Evolutionary conservation across 2,797 vertebrate genomes (phyloP).

Genomic region (Cynopterus sphinx): DNA sequence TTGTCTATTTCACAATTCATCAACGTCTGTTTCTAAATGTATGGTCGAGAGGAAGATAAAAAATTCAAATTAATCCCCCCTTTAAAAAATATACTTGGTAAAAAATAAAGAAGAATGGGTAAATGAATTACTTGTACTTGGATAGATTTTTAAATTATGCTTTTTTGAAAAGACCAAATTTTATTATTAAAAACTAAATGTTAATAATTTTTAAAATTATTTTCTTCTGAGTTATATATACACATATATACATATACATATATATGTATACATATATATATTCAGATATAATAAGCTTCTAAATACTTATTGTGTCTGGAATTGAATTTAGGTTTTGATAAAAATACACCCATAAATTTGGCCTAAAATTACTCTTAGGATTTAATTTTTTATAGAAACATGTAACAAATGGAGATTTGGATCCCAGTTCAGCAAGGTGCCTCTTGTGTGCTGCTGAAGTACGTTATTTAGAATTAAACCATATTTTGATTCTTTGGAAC

Average conservation of each 20-base stretch:
- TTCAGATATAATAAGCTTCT: not conserved
- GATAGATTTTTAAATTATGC: not conserved
- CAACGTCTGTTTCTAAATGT: not conserved
- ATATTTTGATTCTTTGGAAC: not conserved
- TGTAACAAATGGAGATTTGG: not conserved
- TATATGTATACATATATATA: not conserved
- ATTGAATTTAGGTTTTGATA: conserved; percentile 11
- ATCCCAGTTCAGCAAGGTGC: not conserved
- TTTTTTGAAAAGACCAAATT: not conserved
- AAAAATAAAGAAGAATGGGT: not conserved
- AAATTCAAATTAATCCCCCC: not conserved
- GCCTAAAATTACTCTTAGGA: not conserved
- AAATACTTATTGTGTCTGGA: not conserved
- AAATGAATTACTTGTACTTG: not conserved
- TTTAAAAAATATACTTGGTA: not conserved
- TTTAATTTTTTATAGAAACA: not conserved
- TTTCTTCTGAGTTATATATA: not conserved
- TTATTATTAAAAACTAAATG: not conserved
- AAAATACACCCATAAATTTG: not conserved
- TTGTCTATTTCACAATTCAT: not conserved
- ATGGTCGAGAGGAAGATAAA: not conserved
- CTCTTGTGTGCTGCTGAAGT: not conserved
- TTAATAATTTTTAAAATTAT: not conserved
- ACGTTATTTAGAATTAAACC: not conserved
- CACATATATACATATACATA: not conserved